These are phyloP conservation scores for Agrochola lota DNA, from an alignment of 2,888 invertebrate species.

Conservation along the genomic window DNA sequence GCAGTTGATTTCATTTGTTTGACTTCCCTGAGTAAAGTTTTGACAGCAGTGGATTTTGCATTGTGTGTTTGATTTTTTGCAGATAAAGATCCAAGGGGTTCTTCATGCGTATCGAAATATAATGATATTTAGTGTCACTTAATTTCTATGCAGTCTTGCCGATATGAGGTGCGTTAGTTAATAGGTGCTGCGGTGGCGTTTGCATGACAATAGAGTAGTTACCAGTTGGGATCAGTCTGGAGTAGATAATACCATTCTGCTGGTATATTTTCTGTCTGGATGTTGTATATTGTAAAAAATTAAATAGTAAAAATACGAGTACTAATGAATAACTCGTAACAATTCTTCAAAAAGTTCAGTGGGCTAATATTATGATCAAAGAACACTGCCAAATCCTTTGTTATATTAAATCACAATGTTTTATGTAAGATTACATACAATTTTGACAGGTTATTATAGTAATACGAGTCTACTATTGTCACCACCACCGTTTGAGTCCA, in stretches of 20 bases:
- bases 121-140: neutral
- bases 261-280: neutral
- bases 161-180: slow-evolving; percentile 33
- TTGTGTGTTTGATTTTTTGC: neutral
- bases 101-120: neutral
- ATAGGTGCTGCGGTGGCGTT: slow-evolving; percentile 6
- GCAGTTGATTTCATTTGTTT: neutral
- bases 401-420: neutral
- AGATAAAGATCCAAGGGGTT: neutral
- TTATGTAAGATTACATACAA: neutral
- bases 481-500: neutral
- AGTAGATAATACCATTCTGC: neutral
- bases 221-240: slow-evolving; percentile 12
- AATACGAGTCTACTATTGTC: slow-evolving; percentile 6
- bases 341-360: neutral
- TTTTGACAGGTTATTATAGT: neutral
- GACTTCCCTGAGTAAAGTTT: neutral
- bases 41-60: neutral
- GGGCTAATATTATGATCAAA: neutral
- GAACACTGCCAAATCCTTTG: neutral
- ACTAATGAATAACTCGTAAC: neutral
- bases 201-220: slow-evolving; percentile 41
- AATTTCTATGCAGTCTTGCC: slow-evolving; percentile 17
- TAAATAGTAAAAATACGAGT: neutral
- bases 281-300: neutral